Conservation (phyloP, 2,797 vertebrate genomes). For the Dryobates pubescens region DNA sequence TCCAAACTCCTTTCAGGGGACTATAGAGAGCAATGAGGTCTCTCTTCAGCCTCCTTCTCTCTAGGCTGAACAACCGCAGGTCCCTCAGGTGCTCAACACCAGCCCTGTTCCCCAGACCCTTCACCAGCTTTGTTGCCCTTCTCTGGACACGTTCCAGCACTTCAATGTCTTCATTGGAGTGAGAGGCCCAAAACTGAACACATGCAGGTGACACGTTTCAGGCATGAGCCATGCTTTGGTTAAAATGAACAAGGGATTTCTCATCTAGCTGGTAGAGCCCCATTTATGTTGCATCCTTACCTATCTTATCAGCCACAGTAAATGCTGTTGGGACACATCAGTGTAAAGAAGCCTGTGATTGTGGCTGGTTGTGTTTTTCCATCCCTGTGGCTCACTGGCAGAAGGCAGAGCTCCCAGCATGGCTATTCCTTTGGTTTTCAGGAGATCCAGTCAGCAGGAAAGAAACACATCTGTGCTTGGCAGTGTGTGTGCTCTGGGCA, state of each 20-base stretch:
- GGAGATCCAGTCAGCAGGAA: neutral
- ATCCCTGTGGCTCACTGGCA: neutral
- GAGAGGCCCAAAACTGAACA: no score
- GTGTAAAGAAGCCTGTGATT: neutral
- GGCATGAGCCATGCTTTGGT: neutral
- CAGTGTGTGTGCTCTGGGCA: neutral
- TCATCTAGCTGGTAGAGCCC: neutral
- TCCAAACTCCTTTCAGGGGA: no score
- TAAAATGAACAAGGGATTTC: neutral
- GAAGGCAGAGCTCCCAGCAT: neutral
- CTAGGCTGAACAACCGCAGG: no score
- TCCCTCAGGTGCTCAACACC: no score
- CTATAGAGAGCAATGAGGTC: no score
- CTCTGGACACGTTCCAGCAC: no score
- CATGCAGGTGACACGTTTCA: neutral
- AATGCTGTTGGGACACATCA: neutral
- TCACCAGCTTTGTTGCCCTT: no score
- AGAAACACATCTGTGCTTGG: slow-evolving; percentile 7
- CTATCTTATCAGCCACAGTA: neutral
- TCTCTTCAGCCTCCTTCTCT: no score
- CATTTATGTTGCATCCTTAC: neutral
- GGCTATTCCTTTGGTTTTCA: slow-evolving; percentile 12
- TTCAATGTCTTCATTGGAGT: no score
- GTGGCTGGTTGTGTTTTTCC: slow-evolving; percentile 18
- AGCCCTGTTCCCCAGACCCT: no score